These are phyloP conservation scores for Oreochromis spilurus DNA, from an alignment of 2,113 vertebrate species.

Conservation along the genomic window DNA sequence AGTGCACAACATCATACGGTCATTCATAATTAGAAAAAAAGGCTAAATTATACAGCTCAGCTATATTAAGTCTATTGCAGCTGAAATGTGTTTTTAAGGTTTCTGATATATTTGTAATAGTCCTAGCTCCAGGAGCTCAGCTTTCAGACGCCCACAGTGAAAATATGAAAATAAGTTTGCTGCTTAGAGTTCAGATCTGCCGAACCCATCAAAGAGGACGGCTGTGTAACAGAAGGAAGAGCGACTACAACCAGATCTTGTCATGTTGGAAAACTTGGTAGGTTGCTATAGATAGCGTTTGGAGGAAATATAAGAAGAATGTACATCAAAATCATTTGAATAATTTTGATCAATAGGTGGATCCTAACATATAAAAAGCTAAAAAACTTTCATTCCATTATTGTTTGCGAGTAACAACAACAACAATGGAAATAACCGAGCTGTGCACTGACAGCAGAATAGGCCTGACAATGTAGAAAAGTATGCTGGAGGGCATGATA, in stretches of 20 bases:
- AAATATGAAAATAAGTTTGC: neutral
- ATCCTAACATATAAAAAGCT: neutral
- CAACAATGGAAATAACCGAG: neutral
- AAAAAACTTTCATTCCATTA: neutral
- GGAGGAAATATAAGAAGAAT: accelerated
- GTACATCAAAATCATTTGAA: neutral
- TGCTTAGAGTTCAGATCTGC: neutral
- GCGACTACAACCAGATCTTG: neutral
- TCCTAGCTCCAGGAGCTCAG: neutral
- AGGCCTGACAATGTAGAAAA: neutral
- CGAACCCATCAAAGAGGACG: neutral
- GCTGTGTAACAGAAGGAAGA: neutral
- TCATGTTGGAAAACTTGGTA: neutral
- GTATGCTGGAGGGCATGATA: neutral
- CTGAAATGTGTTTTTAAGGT: neutral
- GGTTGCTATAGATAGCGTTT: neutral
- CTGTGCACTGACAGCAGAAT: neutral
- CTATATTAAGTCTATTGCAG: neutral
- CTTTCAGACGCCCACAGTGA: neutral
- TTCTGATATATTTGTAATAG: neutral
- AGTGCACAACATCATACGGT: neutral
- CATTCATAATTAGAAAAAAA: neutral
- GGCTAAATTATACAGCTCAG: neutral
- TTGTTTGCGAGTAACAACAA: neutral
- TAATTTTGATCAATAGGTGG: neutral